Evolutionary conservation across 2,888 invertebrate species (phyloP), one percentile per base, ranked within the genome.

Genomic region (Erpobdella octoculata): DNA sequence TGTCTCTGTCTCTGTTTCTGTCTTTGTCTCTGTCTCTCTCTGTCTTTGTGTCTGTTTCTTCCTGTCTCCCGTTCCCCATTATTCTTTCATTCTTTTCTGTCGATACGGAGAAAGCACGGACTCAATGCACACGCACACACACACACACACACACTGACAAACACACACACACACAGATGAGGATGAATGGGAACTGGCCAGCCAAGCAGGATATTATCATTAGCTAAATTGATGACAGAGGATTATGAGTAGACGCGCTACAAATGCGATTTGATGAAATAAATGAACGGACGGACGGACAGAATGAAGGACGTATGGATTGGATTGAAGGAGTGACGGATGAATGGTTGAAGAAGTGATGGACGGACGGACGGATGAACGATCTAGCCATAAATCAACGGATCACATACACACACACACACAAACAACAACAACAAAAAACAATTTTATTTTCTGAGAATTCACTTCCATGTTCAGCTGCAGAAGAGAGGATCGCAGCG

Each of bases 221-320:
- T 53, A 53, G 53, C 53, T 9, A 28, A 28, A 53, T 53, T 53
- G 53, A 53, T 53, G 53, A 48, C 28, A 53, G 53, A 53, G 53
- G 53, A 53, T 53, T 53, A 53, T 53, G 53, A 53, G 21, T 21
- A 28, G 53, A 53, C 53, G 21, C 28, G 21, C 18, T 8, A 12
- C 12, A 25, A 61, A 21, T 33, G 61, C 21, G 12, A n/a, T n/a
- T n/a, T 33, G 61, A 61, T 18, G 18, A 31, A 61, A 28, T 33
- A 31, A 61, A 18, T 61, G 61, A 61, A 28, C 12, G 61, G 31
- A 28, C 31, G 61, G 46, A 2, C 18, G 18, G 46, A 46, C 18
- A n/a, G 46, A 46, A 21, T 46, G 46, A 46, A 21, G 18, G 46
- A 46, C 21, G 46, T n/a, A 21, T 46, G 46, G 21, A 21, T 46